Evolutionary conservation across 2,888 invertebrate species (phyloP).

Genomic region (Nemurella pictetii): DNA sequence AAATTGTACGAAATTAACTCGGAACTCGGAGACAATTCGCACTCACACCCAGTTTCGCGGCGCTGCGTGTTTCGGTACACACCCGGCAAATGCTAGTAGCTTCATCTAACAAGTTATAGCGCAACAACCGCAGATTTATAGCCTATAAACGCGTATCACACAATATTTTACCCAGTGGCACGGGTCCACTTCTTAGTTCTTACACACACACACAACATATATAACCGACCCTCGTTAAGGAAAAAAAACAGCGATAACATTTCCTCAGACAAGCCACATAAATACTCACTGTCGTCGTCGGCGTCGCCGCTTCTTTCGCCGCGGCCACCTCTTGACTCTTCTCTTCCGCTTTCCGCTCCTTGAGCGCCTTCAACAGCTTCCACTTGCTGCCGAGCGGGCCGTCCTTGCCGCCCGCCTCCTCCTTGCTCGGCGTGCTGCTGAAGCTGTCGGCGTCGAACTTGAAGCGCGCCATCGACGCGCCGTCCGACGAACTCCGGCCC

Average conservation of each 20-base stretch:
- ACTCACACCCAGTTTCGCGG: background rate
- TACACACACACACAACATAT: background rate
- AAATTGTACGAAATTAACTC: background rate
- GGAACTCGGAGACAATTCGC: background rate
- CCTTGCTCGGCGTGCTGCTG: conserved; percentile 45
- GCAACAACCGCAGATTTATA: background rate
- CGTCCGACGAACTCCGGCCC: conserved; percentile 42
- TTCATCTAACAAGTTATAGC: background rate
- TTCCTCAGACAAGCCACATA: background rate
- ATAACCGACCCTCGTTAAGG: background rate
- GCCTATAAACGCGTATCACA: background rate
- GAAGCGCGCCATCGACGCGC: conserved; percentile 53
- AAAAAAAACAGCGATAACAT: background rate
- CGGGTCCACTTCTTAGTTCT: background rate
- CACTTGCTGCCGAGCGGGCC: conserved; percentile 80
- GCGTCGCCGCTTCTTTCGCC: conserved; percentile 59
- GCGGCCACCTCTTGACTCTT: conserved; percentile 70
- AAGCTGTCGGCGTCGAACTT: conserved; percentile 52
- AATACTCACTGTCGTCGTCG: conserved; percentile 33
- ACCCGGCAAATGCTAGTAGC: background rate
- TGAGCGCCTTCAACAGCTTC: conserved; percentile 86
- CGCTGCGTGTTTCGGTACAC: background rate
- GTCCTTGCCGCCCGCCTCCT: conserved; percentile 51
- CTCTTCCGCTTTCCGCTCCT: conserved; percentile 88
- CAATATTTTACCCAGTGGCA: background rate